These are phyloP conservation scores for Ardeotis arabs DNA, from an alignment of 2,113 vertebrate genomes.

Conservation along the genomic window DNA sequence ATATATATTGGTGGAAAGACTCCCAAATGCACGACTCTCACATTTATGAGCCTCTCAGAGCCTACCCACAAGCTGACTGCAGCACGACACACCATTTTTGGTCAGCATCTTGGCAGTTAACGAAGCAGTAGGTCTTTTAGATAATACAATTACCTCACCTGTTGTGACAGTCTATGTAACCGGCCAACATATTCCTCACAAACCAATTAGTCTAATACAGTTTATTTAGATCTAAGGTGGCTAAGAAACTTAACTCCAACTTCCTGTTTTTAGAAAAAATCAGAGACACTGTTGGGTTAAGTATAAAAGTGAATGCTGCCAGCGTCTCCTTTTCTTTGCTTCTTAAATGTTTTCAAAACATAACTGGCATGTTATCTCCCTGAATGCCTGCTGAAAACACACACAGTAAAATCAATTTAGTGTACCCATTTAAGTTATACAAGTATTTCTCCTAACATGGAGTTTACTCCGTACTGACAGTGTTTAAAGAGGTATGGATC, in stretches of 20 bases:
- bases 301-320: neutral
- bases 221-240: neutral
- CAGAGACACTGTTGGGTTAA: neutral
- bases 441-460: neutral
- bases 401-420: neutral
- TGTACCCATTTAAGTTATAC: neutral
- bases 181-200: neutral
- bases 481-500: neutral
- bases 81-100: neutral
- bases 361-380: neutral
- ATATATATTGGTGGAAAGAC: neutral
- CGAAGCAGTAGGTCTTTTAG: neutral
- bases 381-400: neutral
- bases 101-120: neutral
- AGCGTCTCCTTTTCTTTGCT: neutral
- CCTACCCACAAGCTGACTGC: neutral
- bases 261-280: neutral
- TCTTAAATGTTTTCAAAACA: neutral
- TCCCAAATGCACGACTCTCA: neutral
- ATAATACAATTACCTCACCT: neutral
- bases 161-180: neutral
- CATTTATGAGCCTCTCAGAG: neutral
- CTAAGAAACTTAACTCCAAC: neutral
- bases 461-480: neutral
- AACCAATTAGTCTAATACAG: neutral